Percentiles rank a stretch among this genome's conserved stretches.
Conservation (phyloP, 2,888 invertebrate species). For the Nemurella pictetii region DNA sequence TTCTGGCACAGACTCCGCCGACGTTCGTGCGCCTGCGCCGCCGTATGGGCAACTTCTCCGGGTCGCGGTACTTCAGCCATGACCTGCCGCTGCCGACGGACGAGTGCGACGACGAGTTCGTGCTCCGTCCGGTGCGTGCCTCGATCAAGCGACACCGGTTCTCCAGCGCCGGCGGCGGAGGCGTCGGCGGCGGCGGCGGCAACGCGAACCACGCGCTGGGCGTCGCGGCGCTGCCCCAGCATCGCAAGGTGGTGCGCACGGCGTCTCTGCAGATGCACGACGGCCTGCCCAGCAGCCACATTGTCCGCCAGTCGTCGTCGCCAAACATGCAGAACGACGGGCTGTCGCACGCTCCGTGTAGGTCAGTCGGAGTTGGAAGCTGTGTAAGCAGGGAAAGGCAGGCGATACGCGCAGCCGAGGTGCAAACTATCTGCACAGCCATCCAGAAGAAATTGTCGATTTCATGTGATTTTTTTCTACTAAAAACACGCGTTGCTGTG, state of each 20-base stretch:
- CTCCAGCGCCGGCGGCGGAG: slow-evolving; percentile 45
- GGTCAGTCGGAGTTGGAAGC: slow-evolving; percentile 6
- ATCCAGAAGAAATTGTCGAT: too few species aligned
- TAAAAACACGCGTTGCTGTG: too few species aligned
- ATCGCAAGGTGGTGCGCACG: slow-evolving; percentile 48
- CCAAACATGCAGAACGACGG: slow-evolving; percentile 51
- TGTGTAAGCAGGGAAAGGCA: too few species aligned
- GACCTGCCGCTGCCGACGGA: slow-evolving; percentile 64
- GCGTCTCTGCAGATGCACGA: slow-evolving; percentile 50
- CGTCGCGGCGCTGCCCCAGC: slow-evolving; percentile 41
- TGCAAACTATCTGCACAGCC: too few species aligned
- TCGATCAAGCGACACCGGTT: slow-evolving; percentile 43
- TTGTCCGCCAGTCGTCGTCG: slow-evolving; percentile 57
- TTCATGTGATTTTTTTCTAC: too few species aligned
- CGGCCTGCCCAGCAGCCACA: slow-evolving; percentile 46
- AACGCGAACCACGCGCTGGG: slow-evolving; percentile 32
- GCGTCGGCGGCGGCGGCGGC: too few species aligned
- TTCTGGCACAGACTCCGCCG: slow-evolving; percentile 47
- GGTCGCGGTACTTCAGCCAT: slow-evolving; percentile 63
- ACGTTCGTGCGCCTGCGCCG: slow-evolving; percentile 54
- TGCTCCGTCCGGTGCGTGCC: slow-evolving; percentile 42
- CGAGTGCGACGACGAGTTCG: slow-evolving; percentile 59
- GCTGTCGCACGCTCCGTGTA: slow-evolving; percentile 43
- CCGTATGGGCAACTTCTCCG: slow-evolving; percentile 56
- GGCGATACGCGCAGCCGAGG: too few species aligned